phyloP scores from a whole-genome alignment of 2,113 vertebrate species.

The Canis aureus region DNA sequence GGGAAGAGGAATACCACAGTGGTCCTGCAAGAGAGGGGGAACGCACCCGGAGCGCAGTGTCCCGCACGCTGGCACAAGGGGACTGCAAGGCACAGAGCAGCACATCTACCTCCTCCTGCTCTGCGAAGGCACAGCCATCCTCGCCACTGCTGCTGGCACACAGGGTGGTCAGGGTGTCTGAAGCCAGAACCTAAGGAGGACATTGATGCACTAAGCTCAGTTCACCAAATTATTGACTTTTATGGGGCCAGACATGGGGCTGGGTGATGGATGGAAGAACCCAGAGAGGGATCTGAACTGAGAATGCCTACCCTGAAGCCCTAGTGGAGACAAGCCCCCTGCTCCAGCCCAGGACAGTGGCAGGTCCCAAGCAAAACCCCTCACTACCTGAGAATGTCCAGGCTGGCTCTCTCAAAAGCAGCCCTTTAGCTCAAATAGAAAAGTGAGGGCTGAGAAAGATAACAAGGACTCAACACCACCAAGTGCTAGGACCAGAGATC shows the following conservation, averaged over 20 bases:
- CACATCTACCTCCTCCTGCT: slow-evolving; percentile 96
- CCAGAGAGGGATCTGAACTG: neutral
- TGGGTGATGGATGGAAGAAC: neutral
- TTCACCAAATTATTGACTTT: neutral
- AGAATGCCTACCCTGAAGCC: neutral
- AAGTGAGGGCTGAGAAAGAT: neutral
- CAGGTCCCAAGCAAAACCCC: neutral
- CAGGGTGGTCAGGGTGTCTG: slow-evolving; percentile 92
- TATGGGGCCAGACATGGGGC: neutral
- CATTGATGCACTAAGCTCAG: neutral
- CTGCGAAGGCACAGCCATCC: slow-evolving; percentile 94
- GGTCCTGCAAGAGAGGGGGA: neutral
- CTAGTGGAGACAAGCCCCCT: neutral
- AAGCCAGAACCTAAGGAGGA: slow-evolving; percentile 92
- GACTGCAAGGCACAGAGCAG: slow-evolving; percentile 94
- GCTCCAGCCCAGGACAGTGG: neutral
- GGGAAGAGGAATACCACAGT: neutral
- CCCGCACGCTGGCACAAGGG: slow-evolving; percentile 95
- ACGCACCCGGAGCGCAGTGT: slow-evolving; percentile 95
- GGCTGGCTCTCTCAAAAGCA: neutral
- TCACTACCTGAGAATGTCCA: neutral
- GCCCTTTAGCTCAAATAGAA: neutral
- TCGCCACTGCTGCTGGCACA: slow-evolving; percentile 94
- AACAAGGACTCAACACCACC: neutral
- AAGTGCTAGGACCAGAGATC: neutral